Conservation (phyloP, 2,113 vertebrate species). For the Motacilla alba region DNA sequence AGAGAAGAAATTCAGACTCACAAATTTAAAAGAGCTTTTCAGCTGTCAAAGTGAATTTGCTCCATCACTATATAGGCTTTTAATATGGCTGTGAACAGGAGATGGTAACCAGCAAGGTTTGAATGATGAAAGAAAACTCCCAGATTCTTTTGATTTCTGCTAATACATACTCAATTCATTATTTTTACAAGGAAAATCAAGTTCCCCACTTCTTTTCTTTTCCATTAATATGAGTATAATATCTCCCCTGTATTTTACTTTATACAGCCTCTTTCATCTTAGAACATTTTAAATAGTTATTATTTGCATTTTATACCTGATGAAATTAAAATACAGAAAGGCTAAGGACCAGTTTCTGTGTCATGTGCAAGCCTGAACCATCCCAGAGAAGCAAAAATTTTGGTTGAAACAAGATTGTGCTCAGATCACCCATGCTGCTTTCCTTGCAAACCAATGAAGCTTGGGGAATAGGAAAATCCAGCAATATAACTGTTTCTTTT, state of each 20-base stretch:
- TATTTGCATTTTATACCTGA: not conserved
- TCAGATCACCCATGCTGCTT: not conserved
- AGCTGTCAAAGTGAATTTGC: conserved; percentile 24
- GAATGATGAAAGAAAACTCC: conserved; percentile 47
- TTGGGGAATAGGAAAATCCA: not conserved
- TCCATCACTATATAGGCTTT: conserved; percentile 20
- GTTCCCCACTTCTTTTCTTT: not conserved
- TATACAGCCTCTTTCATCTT: not conserved
- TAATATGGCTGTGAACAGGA: not conserved
- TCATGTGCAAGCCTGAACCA: not conserved
- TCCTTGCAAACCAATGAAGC: not conserved
- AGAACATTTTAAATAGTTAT: not conserved
- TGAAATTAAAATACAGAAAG: not conserved
- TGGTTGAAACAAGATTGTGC: not conserved
- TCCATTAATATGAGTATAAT: not conserved
- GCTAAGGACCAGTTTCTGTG: not conserved
- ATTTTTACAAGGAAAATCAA: not conserved
- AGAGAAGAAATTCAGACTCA: conserved; percentile 48
- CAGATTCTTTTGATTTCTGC: conserved; percentile 29
- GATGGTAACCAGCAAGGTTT: conserved; percentile 24
- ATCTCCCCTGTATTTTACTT: not conserved
- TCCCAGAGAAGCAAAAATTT: not conserved
- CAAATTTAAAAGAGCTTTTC: conserved; percentile 44
- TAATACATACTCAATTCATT: conserved; percentile 27
- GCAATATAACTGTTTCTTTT: not conserved